Evolutionary conservation across 2,888 invertebrate genomes (phyloP).

Genomic region (Lacanobia oleracea): DNA sequence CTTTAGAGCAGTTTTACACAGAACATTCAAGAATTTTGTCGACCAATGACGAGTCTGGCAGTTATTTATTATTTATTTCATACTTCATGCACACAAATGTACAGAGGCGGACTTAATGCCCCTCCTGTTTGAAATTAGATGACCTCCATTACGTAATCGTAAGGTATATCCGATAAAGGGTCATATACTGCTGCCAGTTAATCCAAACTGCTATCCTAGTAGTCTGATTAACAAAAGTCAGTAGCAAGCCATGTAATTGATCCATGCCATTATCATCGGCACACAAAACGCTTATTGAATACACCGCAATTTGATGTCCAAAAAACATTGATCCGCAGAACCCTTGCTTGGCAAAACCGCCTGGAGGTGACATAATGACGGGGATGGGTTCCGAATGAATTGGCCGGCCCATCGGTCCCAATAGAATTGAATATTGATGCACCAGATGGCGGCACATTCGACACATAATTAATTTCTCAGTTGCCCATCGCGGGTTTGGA

Average conservation of each 20-base stretch:
- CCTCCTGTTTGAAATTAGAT: background rate
- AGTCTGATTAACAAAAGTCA: slow-evolving; percentile 38
- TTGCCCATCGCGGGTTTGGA: slow-evolving; percentile 72
- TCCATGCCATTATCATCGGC: slow-evolving; percentile 57
- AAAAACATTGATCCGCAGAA: slow-evolving; percentile 43
- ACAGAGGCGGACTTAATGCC: too few species aligned
- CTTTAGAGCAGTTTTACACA: background rate
- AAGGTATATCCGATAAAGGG: background rate
- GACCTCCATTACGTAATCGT: background rate
- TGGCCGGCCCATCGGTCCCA: slow-evolving; percentile 77
- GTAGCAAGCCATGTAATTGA: slow-evolving; percentile 54
- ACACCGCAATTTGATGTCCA: slow-evolving; percentile 60
- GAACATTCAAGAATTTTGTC: background rate
- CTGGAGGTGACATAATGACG: slow-evolving; percentile 64
- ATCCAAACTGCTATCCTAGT: slow-evolving; percentile 3
- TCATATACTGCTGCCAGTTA: background rate
- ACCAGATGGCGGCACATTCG: slow-evolving; percentile 86
- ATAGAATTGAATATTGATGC: slow-evolving; percentile 89
- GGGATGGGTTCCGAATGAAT: slow-evolving; percentile 68
- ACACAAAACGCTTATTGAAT: slow-evolving; percentile 66
- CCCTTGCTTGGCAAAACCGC: slow-evolving; percentile 40
- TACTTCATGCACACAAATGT: too few species aligned
- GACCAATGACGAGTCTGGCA: too few species aligned
- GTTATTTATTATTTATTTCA: too few species aligned
- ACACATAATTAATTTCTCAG: slow-evolving; percentile 88